phyloP scores from a whole-genome alignment of 2,888 invertebrate species.

The Caenorhabditis virilis region DNA sequence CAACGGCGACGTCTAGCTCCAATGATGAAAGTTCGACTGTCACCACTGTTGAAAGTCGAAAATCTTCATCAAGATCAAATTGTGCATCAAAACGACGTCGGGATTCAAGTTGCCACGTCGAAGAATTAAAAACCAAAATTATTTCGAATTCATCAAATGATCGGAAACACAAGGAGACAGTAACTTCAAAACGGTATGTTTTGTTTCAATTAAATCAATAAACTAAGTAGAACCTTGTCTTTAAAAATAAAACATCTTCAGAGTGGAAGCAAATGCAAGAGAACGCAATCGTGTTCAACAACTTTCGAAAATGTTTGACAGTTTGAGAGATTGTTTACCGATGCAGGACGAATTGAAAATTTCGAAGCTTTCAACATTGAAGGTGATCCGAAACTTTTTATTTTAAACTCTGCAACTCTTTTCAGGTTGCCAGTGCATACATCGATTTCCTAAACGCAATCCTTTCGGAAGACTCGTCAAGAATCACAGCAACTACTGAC shows the following conservation, averaged over 20 bases:
- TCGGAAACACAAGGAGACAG: too few species aligned
- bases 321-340: slow-evolving; percentile 15
- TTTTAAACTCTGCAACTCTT: neutral
- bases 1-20: too few species aligned
- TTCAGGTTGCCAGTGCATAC: slow-evolving; percentile 25
- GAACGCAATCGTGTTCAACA: slow-evolving; percentile 37
- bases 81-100: too few species aligned
- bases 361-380: slow-evolving; percentile 29
- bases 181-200: too few species aligned
- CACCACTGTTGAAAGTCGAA: too few species aligned
- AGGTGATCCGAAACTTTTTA: slow-evolving; percentile 11
- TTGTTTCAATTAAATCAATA: too few species aligned
- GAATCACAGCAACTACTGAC: neutral
- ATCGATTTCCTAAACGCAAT: slow-evolving; percentile 27
- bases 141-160: too few species aligned
- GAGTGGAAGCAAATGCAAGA: slow-evolving; percentile 35
- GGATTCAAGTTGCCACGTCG: too few species aligned
- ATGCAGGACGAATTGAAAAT: slow-evolving; percentile 18
- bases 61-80: too few species aligned
- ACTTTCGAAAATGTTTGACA: slow-evolving; percentile 30
- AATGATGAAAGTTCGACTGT: too few species aligned
- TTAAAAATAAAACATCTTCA: slow-evolving; percentile 4
- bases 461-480: slow-evolving; percentile 8
- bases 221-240: too few species aligned
- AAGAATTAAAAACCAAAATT: too few species aligned